Percentiles rank a stretch among this genome's conserved stretches.
phyloP scores from a whole-genome alignment of 2,888 invertebrate species.

The Cataglyphis rosenhaueri region DNA sequence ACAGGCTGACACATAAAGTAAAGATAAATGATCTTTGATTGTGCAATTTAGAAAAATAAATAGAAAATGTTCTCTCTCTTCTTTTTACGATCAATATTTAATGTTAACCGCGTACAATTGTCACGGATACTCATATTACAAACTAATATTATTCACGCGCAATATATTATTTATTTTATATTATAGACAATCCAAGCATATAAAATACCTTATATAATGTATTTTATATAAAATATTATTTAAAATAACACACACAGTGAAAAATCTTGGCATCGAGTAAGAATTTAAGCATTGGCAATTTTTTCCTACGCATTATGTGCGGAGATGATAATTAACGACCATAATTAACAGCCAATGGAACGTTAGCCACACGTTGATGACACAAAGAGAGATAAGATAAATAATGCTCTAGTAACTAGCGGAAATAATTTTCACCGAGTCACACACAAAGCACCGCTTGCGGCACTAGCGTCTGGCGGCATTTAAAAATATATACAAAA shows the following conservation, averaged over 20 bases:
- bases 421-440: slow-evolving; percentile 33
- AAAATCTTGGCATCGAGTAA: background rate
- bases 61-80: slow-evolving; percentile 7
- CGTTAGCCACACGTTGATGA: background rate
- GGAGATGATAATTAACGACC: slow-evolving; percentile 6
- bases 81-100: background rate
- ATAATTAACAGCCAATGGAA: slow-evolving; percentile 27
- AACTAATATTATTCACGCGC: background rate
- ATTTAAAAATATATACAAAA: slow-evolving; percentile 8
- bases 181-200: background rate
- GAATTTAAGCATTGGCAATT: background rate
- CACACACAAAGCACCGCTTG: slow-evolving; percentile 6
- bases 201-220: background rate
- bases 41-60: slow-evolving; percentile 48
- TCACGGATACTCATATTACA: background rate
- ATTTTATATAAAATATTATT: background rate
- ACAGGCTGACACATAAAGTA: slow-evolving; percentile 37
- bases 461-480: background rate
- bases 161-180: background rate
- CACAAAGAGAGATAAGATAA: slow-evolving; percentile 30
- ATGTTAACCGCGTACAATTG: background rate
- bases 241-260: background rate
- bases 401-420: slow-evolving; percentile 25
- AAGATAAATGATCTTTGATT: slow-evolving; percentile 42
- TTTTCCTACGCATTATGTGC: background rate